Percentiles rank a stretch among this genome's conserved stretches.
These are phyloP conservation scores for Glossophaga mutica DNA, from an alignment of 2,797 vertebrate species.

Conservation along the genomic window DNA sequence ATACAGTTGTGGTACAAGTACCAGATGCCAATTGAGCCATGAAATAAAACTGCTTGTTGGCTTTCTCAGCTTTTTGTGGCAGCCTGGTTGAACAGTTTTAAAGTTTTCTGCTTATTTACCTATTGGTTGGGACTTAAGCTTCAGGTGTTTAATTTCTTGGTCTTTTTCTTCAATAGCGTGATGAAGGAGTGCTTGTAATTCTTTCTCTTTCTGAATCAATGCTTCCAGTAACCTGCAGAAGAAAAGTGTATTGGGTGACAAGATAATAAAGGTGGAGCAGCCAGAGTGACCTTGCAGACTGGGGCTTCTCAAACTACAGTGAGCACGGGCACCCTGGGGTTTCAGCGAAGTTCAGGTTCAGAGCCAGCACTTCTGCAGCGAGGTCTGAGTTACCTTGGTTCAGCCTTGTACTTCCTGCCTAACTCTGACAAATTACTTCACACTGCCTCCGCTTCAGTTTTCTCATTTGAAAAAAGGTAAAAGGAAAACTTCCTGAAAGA, in stretches of 20 bases:
- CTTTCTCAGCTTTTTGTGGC: neutral
- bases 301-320: neutral
- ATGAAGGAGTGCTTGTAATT: slow-evolving; percentile 94
- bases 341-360: neutral
- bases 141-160: slow-evolving; percentile 93
- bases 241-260: neutral
- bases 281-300: neutral
- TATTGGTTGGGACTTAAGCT: slow-evolving; percentile 87
- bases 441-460: neutral
- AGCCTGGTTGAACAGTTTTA: neutral
- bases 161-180: slow-evolving; percentile 96
- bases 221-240: slow-evolving; percentile 91
- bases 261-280: neutral
- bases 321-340: neutral
- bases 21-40: neutral
- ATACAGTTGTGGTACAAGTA: neutral
- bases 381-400: neutral
- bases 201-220: slow-evolving; percentile 93
- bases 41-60: neutral
- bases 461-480: neutral
- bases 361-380: neutral
- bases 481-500: neutral
- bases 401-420: neutral
- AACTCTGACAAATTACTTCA: neutral
- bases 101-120: slow-evolving; percentile 80